These are phyloP conservation scores for Helicoverpa zea DNA, from an alignment of 1,140 invertebrate species.

Conservation along the genomic window DNA sequence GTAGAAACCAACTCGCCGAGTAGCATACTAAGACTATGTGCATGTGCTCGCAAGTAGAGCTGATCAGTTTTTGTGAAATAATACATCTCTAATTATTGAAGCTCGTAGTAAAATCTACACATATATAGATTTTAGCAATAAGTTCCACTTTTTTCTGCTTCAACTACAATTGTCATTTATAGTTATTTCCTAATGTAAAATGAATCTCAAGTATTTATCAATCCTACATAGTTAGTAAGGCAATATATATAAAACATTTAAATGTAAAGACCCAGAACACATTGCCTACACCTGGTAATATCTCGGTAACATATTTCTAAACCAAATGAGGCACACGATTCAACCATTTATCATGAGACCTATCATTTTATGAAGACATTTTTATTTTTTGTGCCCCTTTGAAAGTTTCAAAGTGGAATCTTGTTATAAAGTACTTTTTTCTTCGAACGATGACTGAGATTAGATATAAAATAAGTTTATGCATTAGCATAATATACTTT, in stretches of 20 bases:
- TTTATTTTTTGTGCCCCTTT: constrained; percentile 13
- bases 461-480: background rate
- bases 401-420: constrained; percentile 12
- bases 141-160: no score
- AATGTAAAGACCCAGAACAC: background rate
- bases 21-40: no score
- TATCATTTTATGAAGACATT: constrained; percentile 29
- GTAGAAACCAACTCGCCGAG: no score
- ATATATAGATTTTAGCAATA: no score
- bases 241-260: background rate
- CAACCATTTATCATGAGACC: constrained; percentile 23
- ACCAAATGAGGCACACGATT: constrained; percentile 24
- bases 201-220: background rate
- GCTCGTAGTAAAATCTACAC: no score
- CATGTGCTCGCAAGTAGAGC: no score
- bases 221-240: background rate
- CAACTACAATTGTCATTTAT: no score
- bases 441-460: background rate
- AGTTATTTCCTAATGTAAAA: background rate
- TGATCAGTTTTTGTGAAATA: no score
- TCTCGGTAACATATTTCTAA: constrained; percentile 19
- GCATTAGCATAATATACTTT: background rate
- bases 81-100: no score
- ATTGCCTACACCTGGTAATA: background rate
- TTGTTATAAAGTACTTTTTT: constrained; percentile 15